A percentile compares a stretch with the other conserved stretches of the same genome.
Conservation (phyloP, 2,113 vertebrate species). For the Plecotus auritus region DNA sequence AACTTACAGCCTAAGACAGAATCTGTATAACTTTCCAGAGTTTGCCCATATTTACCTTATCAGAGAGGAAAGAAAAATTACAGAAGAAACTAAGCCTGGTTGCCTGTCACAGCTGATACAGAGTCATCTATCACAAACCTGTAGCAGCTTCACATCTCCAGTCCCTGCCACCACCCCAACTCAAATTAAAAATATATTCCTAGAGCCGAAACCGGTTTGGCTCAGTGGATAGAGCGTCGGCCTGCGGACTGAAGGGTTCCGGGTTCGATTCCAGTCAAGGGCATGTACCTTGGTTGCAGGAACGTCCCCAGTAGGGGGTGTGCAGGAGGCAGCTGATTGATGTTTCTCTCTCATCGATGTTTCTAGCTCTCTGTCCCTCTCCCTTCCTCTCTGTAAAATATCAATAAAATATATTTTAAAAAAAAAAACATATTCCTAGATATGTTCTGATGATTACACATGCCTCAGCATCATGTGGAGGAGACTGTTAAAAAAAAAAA, state of each 20-base stretch:
- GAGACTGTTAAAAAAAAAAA: conserved; percentile 83
- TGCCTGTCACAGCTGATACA: conserved; percentile 95
- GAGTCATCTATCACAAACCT: conserved; percentile 98
- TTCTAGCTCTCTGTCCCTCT: too few relatives aligned
- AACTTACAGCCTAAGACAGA: conserved; percentile 93
- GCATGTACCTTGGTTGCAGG: too few relatives aligned
- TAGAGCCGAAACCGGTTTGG: too few relatives aligned
- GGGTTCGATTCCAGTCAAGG: too few relatives aligned
- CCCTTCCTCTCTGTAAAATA: too few relatives aligned
- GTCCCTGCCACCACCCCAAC: conserved; percentile 85
- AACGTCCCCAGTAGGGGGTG: too few relatives aligned
- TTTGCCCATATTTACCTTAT: conserved; percentile 97
- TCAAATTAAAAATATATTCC: conserved; percentile 94
- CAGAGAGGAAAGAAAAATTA: conserved; percentile 90
- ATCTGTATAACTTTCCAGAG: conserved; percentile 92
- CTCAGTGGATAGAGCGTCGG: too few relatives aligned
- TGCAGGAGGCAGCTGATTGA: too few relatives aligned
- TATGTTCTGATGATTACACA: conserved; percentile 91
- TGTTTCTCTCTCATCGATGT: too few relatives aligned
- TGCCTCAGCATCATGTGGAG: conserved; percentile 93
- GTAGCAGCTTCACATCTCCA: conserved; percentile 90
- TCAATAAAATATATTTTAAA: too few relatives aligned
- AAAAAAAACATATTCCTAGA: conserved; percentile 90
- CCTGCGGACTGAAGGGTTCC: too few relatives aligned
- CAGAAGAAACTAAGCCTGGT: conserved; percentile 92